Percentiles rank a stretch among this genome's conserved stretches.
phyloP scores from a whole-genome alignment of 2,797 vertebrate species.

The Acanthurus lineatus region DNA sequence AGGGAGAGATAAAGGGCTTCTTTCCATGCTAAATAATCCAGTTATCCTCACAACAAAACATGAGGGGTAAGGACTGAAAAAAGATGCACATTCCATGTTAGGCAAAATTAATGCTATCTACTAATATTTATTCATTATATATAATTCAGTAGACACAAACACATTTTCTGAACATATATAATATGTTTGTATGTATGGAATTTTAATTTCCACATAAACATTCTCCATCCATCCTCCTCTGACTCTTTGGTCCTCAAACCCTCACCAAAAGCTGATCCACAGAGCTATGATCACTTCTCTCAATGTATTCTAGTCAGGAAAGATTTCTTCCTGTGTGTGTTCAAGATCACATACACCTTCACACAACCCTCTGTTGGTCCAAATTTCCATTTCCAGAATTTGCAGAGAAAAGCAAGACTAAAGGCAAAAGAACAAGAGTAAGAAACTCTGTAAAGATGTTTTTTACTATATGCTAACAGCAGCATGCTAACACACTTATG shows the following conservation, averaged over 20 bases:
- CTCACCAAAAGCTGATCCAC: neutral
- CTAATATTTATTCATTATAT: too few species aligned
- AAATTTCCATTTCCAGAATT: slow-evolving; percentile 24
- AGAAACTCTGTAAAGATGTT: neutral
- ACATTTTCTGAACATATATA: too few species aligned
- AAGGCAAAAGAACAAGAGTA: neutral
- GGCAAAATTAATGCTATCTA: too few species aligned
- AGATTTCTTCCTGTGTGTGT: slow-evolving; percentile 7
- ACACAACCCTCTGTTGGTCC: slow-evolving; percentile 11
- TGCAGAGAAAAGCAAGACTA: slow-evolving; percentile 15
- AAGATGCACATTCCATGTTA: too few species aligned
- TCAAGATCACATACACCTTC: slow-evolving; percentile 9
- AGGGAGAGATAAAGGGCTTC: neutral
- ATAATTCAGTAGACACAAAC: too few species aligned
- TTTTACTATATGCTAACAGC: neutral
- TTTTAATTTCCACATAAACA: too few species aligned
- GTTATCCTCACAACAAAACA: neutral
- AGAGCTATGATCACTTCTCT: slow-evolving; percentile 6
- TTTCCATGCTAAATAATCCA: neutral
- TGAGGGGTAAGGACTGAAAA: too few species aligned
- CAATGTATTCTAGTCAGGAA: slow-evolving; percentile 10
- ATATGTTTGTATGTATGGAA: too few species aligned
- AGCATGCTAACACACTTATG: neutral
- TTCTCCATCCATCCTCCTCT: neutral
- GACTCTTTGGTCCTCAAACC: neutral